Evolutionary conservation across 2,888 invertebrate genomes (phyloP), one percentile per base, ranked within the genome.

Genomic region (Cyrtodaria siliqua): DNA sequence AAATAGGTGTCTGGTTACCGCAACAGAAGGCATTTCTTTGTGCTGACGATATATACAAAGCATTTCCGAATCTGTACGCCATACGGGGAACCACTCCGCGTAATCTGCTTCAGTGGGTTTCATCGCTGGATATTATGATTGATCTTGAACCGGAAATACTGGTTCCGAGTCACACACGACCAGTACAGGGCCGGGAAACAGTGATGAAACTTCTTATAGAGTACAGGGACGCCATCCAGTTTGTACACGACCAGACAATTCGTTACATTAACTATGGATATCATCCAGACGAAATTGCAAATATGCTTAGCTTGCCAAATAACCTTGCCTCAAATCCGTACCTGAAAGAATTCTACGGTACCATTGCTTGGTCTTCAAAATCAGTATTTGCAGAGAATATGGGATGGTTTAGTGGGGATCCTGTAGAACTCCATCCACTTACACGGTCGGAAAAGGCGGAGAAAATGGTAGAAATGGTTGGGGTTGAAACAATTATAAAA

Each of bases 1-100:
- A 91, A 49, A 88, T 91, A 29, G 91, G 87, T 6, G 88, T 91
- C 2, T 90, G 89, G 87, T 33, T 87, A n/a, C 88, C 88, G 0
- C 81, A 83, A 1, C 78, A 84, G 60, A 73, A 80, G 27, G 86
- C 86, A 14, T 83, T 91, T 14, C 70, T 91, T 3, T 86, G 86
- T 47, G 91, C 88, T 1, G 91, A 91, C 72, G 87, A 91, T 53
- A 59, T 89, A 2, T 91, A 91, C 77, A 68, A 75, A 67, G 86
- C 90, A 1, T 91, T 91, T 62, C 91, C 91, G 0, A 91, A 91
- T 69, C 70, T 91, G 8, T 91, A 91, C 80, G 88, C 90, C 26
- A 91, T 91, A 49, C 78, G 91, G 3, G 91, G 91, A 23, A 89
- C 87, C 0, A 80, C 82, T 2, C 71, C 85, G 4, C 74, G 91